phyloP scores from a whole-genome alignment of 92 coral and sea anemone genomes.

The Scolanthus callimorphus region DNA sequence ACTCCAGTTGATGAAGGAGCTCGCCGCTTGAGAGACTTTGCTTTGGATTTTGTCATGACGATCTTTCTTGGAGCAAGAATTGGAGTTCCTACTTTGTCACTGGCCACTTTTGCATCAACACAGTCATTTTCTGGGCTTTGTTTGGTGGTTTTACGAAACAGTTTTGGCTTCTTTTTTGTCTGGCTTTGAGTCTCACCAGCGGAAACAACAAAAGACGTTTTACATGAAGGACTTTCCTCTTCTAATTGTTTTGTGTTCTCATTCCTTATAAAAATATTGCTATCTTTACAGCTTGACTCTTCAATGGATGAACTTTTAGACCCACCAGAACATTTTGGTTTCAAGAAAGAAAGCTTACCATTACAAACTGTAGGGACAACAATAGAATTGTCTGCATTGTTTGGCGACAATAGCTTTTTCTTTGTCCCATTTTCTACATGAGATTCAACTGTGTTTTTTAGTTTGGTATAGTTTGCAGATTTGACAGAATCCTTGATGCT shows the following conservation, averaged over 20 bases:
- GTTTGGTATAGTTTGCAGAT: constrained; percentile 10
- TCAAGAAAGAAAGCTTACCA: neutral
- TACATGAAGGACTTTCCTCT: too few relatives aligned
- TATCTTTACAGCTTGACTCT: neutral
- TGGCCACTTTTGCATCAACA: neutral
- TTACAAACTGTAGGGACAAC: neutral
- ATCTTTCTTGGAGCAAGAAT: constrained; percentile 54
- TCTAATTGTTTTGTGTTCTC: neutral
- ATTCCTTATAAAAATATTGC: too few relatives aligned
- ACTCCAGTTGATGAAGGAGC: constrained; percentile 69
- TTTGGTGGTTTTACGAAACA: too few relatives aligned
- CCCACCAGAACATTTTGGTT: neutral
- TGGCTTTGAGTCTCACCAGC: neutral
- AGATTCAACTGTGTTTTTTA: neutral
- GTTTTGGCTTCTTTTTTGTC: neutral
- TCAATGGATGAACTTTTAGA: neutral
- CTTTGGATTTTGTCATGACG: constrained; percentile 45
- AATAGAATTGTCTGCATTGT: neutral
- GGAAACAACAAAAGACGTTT: too few relatives aligned
- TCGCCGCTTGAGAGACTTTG: constrained; percentile 54
- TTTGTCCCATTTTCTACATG: neutral
- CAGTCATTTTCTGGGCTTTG: neutral
- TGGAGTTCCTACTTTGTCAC: neutral
- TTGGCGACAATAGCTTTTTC: constrained; percentile 3
- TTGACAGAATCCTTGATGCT: neutral